These are phyloP conservation scores for Lithophane semibrunnea DNA, from an alignment of 2,888 invertebrate species.

Conservation along the genomic window DNA sequence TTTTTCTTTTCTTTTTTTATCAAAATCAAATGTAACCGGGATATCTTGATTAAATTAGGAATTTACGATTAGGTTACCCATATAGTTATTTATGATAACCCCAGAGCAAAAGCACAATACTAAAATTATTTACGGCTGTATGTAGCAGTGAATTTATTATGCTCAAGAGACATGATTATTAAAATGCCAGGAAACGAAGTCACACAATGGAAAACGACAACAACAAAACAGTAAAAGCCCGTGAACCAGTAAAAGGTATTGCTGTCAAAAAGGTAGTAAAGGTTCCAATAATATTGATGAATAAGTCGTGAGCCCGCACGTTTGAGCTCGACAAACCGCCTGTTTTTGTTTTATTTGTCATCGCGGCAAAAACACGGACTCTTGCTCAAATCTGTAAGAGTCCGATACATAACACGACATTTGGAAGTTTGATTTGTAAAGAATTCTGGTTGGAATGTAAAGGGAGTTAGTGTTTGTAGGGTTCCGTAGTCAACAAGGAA, in stretches of 20 bases:
- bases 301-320: constrained; percentile 27
- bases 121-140: not conserved
- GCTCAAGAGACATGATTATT: constrained; percentile 2
- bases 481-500: no score
- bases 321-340: constrained; percentile 18
- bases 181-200: not conserved
- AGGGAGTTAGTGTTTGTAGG: no score
- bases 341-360: constrained; percentile 26
- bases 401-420: not conserved
- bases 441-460: not conserved
- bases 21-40: not conserved
- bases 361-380: constrained; percentile 15
- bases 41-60: not conserved
- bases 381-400: not conserved
- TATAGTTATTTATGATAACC: not conserved
- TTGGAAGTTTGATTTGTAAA: not conserved
- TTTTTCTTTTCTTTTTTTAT: not conserved
- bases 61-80: not conserved
- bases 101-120: not conserved
- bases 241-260: constrained; percentile 3
- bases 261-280: constrained; percentile 23
- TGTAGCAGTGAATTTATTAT: constrained; percentile 3
- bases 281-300: constrained; percentile 41
- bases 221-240: constrained; percentile 1
- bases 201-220: not conserved